Evolutionary conservation across 1,140 invertebrate species (phyloP).

Genomic region (Dreissena polymorpha): DNA sequence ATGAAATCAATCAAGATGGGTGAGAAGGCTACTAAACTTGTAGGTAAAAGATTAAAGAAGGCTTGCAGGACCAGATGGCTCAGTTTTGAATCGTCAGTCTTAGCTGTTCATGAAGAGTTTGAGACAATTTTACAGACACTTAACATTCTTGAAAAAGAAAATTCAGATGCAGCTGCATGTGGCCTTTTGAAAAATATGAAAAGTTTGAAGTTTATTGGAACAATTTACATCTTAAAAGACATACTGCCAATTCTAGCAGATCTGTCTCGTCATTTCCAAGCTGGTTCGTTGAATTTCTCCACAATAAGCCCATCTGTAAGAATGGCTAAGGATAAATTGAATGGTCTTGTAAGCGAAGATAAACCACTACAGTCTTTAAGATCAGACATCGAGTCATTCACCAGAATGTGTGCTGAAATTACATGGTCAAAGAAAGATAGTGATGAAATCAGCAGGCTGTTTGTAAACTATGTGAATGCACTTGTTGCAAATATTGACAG

Average conservation of each 20-base stretch:
- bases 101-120: slow-evolving; percentile 29
- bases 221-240: slow-evolving; percentile 22
- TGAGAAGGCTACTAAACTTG: neutral
- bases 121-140: slow-evolving; percentile 27
- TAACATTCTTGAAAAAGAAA: neutral
- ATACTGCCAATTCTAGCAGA: slow-evolving; percentile 19
- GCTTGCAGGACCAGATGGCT: slow-evolving; percentile 58
- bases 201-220: slow-evolving; percentile 39
- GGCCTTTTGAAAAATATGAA: slow-evolving; percentile 53
- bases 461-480: slow-evolving; percentile 9
- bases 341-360: neutral
- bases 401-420: slow-evolving; percentile 14
- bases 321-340: slow-evolving; percentile 18
- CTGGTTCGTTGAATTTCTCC: slow-evolving; percentile 20
- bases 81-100: slow-evolving; percentile 41
- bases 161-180: slow-evolving; percentile 40
- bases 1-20: slow-evolving; percentile 25
- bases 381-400: slow-evolving; percentile 24
- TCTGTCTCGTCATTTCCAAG: slow-evolving; percentile 25
- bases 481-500: slow-evolving; percentile 19
- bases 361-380: neutral
- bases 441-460: slow-evolving; percentile 3
- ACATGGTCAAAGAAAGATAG: neutral
- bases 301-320: neutral
- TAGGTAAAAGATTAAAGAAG: slow-evolving; percentile 49